phyloP scores from a whole-genome alignment of 1,140 invertebrate species.

The Planococcus citri region DNA sequence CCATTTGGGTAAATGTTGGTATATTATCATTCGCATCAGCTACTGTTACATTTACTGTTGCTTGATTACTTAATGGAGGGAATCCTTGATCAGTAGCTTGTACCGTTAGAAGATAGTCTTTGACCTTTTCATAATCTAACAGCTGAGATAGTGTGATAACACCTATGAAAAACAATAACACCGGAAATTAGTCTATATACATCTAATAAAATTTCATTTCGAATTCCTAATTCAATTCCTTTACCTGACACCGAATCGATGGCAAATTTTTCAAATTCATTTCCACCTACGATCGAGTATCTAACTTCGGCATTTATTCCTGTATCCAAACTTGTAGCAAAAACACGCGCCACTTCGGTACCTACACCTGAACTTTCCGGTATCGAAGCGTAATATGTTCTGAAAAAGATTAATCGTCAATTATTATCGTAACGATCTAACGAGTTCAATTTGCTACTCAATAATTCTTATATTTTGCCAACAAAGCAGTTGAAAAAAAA shows the following conservation, averaged over 20 bases:
- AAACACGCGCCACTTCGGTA: conserved; percentile 63
- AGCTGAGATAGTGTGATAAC: conserved; percentile 60
- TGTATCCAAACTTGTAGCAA: conserved; percentile 81
- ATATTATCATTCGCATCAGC: conserved; percentile 82
- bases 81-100: conserved; percentile 76
- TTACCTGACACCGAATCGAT: conserved; percentile 53
- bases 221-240: conserved; percentile 17
- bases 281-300: conserved; percentile 78
- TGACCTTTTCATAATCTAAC: conserved; percentile 71
- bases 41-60: conserved; percentile 76
- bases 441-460: background rate
- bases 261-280: conserved; percentile 72
- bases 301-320: conserved; percentile 86
- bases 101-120: conserved; percentile 77
- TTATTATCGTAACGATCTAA: too few relatives aligned
- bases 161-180: conserved; percentile 35
- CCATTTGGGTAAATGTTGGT: conserved; percentile 65
- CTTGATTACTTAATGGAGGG: conserved; percentile 72
- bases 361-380: conserved; percentile 60
- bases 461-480: background rate
- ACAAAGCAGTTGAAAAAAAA: background rate
- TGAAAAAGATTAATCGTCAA: conserved; percentile 17
- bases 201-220: background rate
- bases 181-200: background rate
- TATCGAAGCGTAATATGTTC: conserved; percentile 52